phyloP scores from a whole-genome alignment of 2,797 vertebrate genomes.

The Phalanger gymnotis region DNA sequence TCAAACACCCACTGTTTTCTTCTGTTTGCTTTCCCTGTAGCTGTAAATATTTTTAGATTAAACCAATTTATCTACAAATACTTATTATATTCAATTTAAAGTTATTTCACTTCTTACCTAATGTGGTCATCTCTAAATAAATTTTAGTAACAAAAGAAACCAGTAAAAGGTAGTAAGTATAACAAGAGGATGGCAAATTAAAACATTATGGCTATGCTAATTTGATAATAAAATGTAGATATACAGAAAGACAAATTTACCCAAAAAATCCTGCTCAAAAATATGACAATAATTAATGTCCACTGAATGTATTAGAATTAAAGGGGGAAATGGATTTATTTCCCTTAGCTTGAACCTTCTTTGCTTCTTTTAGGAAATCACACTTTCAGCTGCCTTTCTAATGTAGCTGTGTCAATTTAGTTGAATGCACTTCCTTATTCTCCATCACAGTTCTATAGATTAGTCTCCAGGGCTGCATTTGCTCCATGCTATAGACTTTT shows the following conservation, averaged over 20 bases:
- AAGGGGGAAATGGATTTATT: background rate
- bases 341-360: background rate
- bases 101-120: background rate
- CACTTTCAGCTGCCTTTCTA: background rate
- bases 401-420: background rate
- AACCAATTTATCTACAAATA: background rate
- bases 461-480: background rate
- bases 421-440: background rate
- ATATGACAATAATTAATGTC: background rate
- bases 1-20: background rate
- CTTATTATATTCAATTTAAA: conserved; percentile 17
- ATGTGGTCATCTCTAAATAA: background rate
- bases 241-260: background rate
- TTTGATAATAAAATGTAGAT: conserved; percentile 29
- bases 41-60: background rate
- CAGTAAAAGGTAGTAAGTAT: background rate
- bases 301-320: background rate
- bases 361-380: background rate
- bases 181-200: background rate
- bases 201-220: background rate
- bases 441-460: background rate
- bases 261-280: background rate
- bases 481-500: background rate
- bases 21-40: background rate
- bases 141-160: background rate